Evolutionary conservation across 2,888 invertebrate genomes (phyloP).

Genomic region (Andrena marginata): DNA sequence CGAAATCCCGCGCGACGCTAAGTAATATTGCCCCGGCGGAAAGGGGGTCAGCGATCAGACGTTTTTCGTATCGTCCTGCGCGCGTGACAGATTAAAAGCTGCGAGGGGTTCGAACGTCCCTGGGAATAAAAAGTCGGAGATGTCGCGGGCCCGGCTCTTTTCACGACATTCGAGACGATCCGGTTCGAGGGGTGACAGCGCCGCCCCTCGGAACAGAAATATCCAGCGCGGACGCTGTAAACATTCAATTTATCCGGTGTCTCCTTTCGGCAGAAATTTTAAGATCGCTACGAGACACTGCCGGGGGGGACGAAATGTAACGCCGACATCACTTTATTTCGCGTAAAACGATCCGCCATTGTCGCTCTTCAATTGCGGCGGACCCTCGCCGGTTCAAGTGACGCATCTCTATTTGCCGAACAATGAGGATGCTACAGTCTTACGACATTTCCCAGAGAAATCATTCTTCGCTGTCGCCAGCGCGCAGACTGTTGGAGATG

Average conservation of each 20-base stretch:
- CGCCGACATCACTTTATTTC: slow-evolving; percentile 44
- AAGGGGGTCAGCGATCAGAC: slow-evolving; percentile 38
- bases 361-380: slow-evolving; percentile 29
- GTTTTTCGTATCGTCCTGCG: slow-evolving; percentile 9
- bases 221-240: slow-evolving; percentile 63
- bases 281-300: slow-evolving; percentile 61
- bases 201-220: slow-evolving; percentile 37
- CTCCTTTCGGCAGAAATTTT: slow-evolving; percentile 80
- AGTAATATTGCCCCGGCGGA: slow-evolving; percentile 41
- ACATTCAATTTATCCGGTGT: slow-evolving; percentile 82
- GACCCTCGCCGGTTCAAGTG: slow-evolving; percentile 1
- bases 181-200: slow-evolving; percentile 38
- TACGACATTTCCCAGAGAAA: neutral
- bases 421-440: slow-evolving; percentile 1
- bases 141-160: slow-evolving; percentile 11
- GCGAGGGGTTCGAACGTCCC: neutral
- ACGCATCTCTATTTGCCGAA: slow-evolving; percentile 11
- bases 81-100: slow-evolving; percentile 27
- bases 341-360: slow-evolving; percentile 58
- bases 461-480: neutral
- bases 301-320: slow-evolving; percentile 42
- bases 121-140: slow-evolving; percentile 36
- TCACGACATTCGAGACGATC: slow-evolving; percentile 57
- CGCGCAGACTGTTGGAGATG: too few species aligned
- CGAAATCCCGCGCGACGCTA: slow-evolving; percentile 44